Percentiles rank a stretch among this genome's conserved stretches.
These are phyloP conservation scores for Bucco capensis DNA, from an alignment of 2,113 vertebrate species.

Conservation along the genomic window DNA sequence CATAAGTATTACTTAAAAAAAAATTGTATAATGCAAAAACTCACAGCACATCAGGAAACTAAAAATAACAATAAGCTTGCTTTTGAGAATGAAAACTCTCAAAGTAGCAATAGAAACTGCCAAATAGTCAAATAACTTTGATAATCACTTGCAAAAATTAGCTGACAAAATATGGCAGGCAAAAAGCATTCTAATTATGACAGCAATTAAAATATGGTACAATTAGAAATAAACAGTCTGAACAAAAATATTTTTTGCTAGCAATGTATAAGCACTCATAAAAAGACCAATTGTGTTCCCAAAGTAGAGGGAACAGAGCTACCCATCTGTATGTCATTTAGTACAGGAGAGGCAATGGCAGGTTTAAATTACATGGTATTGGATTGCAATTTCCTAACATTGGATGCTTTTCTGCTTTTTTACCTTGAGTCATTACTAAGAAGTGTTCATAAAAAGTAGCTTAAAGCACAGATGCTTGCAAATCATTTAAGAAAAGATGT, in stretches of 20 bases:
- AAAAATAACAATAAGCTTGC: background rate
- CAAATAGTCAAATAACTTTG: slow-evolving; percentile 43
- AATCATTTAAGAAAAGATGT: slow-evolving; percentile 80
- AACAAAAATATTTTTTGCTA: slow-evolving; percentile 67
- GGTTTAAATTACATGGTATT: slow-evolving; percentile 90
- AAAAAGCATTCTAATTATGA: slow-evolving; percentile 53
- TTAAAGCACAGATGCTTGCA: slow-evolving; percentile 81
- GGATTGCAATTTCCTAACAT: slow-evolving; percentile 87
- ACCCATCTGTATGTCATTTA: slow-evolving; percentile 90
- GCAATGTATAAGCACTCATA: slow-evolving; percentile 69
- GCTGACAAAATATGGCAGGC: slow-evolving; percentile 30
- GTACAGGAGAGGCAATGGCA: slow-evolving; percentile 81
- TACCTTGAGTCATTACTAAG: slow-evolving; percentile 82
- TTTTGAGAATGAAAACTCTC: slow-evolving; percentile 1
- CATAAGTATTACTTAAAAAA: background rate
- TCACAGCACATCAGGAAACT: background rate
- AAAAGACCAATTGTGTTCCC: slow-evolving; percentile 81
- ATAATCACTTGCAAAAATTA: slow-evolving; percentile 43
- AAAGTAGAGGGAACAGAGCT: slow-evolving; percentile 72
- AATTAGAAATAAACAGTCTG: slow-evolving; percentile 70
- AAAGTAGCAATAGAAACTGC: background rate
- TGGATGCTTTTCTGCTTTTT: slow-evolving; percentile 82
- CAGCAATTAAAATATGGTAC: slow-evolving; percentile 64
- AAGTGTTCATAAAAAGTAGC: slow-evolving; percentile 83
- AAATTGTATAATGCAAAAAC: background rate